phyloP scores from a whole-genome alignment of 2,888 invertebrate species.

The Heliconius cydno region DNA sequence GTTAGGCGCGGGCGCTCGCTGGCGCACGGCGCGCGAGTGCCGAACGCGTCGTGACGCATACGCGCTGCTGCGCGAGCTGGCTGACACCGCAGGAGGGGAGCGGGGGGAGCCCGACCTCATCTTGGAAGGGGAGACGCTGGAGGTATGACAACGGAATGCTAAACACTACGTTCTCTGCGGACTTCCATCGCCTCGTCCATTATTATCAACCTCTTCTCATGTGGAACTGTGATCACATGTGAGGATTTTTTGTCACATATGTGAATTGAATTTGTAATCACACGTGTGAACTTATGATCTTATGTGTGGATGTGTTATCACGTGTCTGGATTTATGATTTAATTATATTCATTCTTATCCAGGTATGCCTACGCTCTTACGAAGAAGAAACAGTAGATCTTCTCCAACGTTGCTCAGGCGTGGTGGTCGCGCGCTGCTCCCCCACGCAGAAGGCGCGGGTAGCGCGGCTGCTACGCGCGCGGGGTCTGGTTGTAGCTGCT shows the following conservation, averaged over 20 bases:
- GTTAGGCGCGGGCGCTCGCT: constrained; percentile 77
- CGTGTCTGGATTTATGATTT: neutral
- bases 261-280: too few species aligned
- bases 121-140: constrained; percentile 76
- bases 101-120: constrained; percentile 63
- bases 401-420: constrained; percentile 88
- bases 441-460: constrained; percentile 94
- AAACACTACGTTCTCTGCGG: too few species aligned
- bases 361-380: constrained; percentile 88
- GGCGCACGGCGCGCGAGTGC: constrained; percentile 63
- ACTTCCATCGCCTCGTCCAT: too few species aligned
- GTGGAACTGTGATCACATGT: too few species aligned
- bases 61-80: constrained; percentile 59
- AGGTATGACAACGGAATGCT: constrained; percentile 55
- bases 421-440: constrained; percentile 95
- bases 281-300: too few species aligned
- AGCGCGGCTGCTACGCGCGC: constrained; percentile 73
- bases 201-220: too few species aligned
- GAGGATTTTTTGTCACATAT: too few species aligned
- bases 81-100: constrained; percentile 40
- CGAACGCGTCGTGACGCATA: constrained; percentile 61
- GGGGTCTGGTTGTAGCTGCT: constrained; percentile 90
- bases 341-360: neutral
- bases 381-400: constrained; percentile 88
- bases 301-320: too few species aligned